Base-by-base conservation (phyloP, 1,140 invertebrate species). In the Drosophila ercepeae region DNA sequence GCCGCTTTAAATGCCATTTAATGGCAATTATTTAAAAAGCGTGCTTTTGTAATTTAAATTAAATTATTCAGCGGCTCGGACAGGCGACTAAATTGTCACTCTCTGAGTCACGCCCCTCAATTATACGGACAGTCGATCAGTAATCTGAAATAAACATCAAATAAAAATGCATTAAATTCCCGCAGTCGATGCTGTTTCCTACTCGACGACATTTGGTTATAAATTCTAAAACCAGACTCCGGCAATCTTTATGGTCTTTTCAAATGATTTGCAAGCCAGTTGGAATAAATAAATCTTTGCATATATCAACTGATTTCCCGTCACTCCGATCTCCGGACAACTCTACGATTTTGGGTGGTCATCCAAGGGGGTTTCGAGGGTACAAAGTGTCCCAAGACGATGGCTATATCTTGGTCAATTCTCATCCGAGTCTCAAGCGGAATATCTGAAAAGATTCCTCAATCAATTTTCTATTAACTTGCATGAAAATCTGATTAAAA, bases 11-110 rank as follows among this genome's bases (percentile, higher is more conserved):
- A 39, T 18, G 16, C 36, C 14, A 42, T 42, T 42, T 42, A 42
- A 42, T 42, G 7, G 9, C 7, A 18, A 42, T 42, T 42, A 19
- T 42, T 42, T 19, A 42, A 42, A 42, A 42, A 42, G 39, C 39
- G 39, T 42, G 39, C 39, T 42, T 42, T 42, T 18, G 39, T 19
- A 42, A 42, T 42, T 42, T 42, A 16, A 42, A 42, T 42, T 16
- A 42, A 42, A 18, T 42, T 42, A 42, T 42, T 42, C 39, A 42
- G 16, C 14, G 14, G 16, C 8, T 39, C 36, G 7, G 36, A 9
- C 36, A 14, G 14, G 39, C 16, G 39, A 42, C 14, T 39, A 13
- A 39, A 13, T 16, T 13, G 36, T 16, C 36, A 7, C 36, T 39
- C 13, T 13, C n/a, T 7, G 14, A 39, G 14, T 13, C 36, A 39